Evolutionary conservation across 2,113 vertebrate species (phyloP).

Genomic region (Noctilio leporinus): DNA sequence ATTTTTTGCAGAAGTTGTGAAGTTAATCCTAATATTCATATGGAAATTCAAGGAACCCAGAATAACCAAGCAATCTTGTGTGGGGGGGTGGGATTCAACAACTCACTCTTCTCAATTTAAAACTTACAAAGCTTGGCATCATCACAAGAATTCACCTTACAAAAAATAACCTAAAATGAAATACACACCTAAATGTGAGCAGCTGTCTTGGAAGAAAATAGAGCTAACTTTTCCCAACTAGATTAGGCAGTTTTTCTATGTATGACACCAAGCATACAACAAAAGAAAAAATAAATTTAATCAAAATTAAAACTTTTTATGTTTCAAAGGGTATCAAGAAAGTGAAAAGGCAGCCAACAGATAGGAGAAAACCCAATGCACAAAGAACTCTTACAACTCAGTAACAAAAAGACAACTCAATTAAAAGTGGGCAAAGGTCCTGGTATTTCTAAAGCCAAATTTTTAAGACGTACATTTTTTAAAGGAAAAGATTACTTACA

Average conservation of each 20-base stretch:
- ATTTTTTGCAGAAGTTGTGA: not conserved
- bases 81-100: too few species aligned
- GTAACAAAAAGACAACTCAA: not conserved
- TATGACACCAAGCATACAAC: not conserved
- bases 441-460: constrained; percentile 6
- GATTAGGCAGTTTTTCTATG: not conserved
- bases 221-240: not conserved
- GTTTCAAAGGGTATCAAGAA: not conserved
- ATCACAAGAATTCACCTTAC: not conserved
- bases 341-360: not conserved
- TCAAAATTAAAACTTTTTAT: not conserved
- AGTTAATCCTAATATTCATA: not conserved
- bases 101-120: not conserved
- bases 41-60: not conserved
- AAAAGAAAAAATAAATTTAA: not conserved
- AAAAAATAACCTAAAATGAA: not conserved
- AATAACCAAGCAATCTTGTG: not conserved
- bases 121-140: not conserved
- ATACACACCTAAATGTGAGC: not conserved
- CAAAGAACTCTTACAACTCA: not conserved
- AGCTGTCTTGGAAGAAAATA: not conserved
- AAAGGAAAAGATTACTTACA: constrained; percentile 83
- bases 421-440: not conserved
- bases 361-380: not conserved
- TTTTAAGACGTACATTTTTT: not conserved